Conservation (phyloP, 2,797 vertebrate species). For the Hemitrygon akajei region DNA sequence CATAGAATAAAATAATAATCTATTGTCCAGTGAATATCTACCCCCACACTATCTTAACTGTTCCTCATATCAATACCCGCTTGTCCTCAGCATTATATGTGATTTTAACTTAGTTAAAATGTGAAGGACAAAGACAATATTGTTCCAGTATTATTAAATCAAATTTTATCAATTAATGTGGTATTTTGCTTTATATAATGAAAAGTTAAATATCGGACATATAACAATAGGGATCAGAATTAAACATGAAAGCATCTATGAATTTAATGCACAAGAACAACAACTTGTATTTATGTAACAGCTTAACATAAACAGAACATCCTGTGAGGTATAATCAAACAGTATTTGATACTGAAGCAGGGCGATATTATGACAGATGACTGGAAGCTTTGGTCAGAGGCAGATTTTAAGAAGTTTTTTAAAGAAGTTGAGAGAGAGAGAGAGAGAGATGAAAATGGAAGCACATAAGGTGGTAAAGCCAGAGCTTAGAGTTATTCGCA, state of each 20-base stretch:
- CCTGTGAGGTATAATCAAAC: too few relatives aligned
- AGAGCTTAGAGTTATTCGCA: too few relatives aligned
- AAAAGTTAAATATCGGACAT: not conserved
- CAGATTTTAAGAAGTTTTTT: too few relatives aligned
- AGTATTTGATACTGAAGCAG: too few relatives aligned
- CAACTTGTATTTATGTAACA: too few relatives aligned
- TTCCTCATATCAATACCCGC: not conserved
- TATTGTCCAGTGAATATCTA: not conserved
- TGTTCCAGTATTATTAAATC: constrained; percentile 15
- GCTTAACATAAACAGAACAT: too few relatives aligned
- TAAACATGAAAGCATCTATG: not conserved
- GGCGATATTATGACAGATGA: too few relatives aligned
- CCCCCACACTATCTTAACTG: not conserved
- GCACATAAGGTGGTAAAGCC: too few relatives aligned
- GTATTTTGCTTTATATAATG: not conserved
- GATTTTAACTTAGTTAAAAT: not conserved
- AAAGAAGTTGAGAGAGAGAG: too few relatives aligned
- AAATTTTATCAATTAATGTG: not conserved
- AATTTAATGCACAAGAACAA: not conserved
- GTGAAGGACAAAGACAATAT: not conserved
- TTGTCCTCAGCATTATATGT: not conserved
- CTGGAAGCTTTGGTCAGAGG: too few relatives aligned
- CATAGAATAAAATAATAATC: not conserved
- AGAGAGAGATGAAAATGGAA: too few relatives aligned
- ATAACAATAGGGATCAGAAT: not conserved